A percentile compares a stretch with the other conserved stretches of the same genome.
These are phyloP conservation scores for Mythimna albipuncta DNA, from an alignment of 2,888 invertebrate genomes.

Conservation along the genomic window DNA sequence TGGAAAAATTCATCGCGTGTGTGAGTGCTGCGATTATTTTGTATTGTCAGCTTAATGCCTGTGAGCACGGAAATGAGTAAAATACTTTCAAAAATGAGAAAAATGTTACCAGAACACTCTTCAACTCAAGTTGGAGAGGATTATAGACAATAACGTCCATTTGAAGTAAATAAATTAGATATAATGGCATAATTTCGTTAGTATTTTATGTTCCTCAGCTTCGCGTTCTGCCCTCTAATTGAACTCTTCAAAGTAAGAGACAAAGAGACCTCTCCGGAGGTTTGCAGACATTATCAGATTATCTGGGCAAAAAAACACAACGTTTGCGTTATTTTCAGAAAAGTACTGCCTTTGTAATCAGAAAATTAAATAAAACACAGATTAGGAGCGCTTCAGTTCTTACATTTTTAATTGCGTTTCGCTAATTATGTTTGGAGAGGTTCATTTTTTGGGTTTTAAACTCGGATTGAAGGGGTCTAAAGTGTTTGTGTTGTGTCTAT, in stretches of 20 bases:
- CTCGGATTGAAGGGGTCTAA: constrained; percentile 58
- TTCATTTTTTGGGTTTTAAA: constrained; percentile 60
- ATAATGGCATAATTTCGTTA: constrained; percentile 41
- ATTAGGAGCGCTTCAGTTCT: constrained; percentile 66
- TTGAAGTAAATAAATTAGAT: constrained; percentile 45
- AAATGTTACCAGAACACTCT: not conserved
- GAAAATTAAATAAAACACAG: constrained; percentile 68
- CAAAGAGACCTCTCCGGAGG: constrained; percentile 59
- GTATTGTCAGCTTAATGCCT: constrained; percentile 26
- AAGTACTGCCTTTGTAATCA: constrained; percentile 65
- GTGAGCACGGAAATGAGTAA: constrained; percentile 27
- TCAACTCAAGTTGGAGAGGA: constrained; percentile 11
- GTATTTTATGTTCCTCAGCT: constrained; percentile 41
- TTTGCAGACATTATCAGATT: constrained; percentile 65
- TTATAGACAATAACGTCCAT: constrained; percentile 17
- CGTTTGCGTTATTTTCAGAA: constrained; percentile 60
- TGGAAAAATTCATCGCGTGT: constrained; percentile 28
- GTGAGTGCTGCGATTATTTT: constrained; percentile 23
- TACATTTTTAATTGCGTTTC: constrained; percentile 65
- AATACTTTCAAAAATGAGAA: constrained; percentile 9
- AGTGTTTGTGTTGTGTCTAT: constrained; percentile 57
- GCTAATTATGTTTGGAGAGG: constrained; percentile 64
- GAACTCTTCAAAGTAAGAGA: constrained; percentile 58
- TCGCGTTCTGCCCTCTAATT: constrained; percentile 46
- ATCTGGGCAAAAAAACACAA: constrained; percentile 63